phyloP scores from a whole-genome alignment of 2,888 invertebrate genomes.

The Zeuzera pyrina region DNA sequence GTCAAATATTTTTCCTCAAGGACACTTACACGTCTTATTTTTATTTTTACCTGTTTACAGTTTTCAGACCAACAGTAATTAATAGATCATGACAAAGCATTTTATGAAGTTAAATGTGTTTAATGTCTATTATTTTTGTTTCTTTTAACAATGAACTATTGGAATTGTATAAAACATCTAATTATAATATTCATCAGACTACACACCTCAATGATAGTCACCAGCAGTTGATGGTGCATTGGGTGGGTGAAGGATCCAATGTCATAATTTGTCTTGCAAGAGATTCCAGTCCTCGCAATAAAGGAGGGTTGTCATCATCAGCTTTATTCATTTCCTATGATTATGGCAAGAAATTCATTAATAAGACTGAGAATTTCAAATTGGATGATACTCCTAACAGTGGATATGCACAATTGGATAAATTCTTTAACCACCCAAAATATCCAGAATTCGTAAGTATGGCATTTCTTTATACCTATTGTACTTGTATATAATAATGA shows the following conservation, averaged over 20 bases:
- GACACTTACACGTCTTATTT: too few relatives aligned
- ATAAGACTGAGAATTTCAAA: slow-evolving; percentile 80
- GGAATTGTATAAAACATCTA: neutral
- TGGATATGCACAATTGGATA: slow-evolving; percentile 81
- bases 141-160: slow-evolving; percentile 3
- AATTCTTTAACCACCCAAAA: slow-evolving; percentile 88
- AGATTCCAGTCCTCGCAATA: slow-evolving; percentile 75
- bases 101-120: slow-evolving; percentile 5
- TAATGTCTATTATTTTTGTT: slow-evolving; percentile 3
- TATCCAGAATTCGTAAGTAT: slow-evolving; percentile 85
- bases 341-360: slow-evolving; percentile 85
- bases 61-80: too few relatives aligned
- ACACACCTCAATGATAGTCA: slow-evolving; percentile 87
- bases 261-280: slow-evolving; percentile 90
- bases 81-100: too few relatives aligned
- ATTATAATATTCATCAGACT: slow-evolving; percentile 69
- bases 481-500: too few relatives aligned
- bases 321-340: slow-evolving; percentile 89
- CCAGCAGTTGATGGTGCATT: slow-evolving; percentile 91
- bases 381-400: slow-evolving; percentile 63
- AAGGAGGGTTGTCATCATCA: slow-evolving; percentile 77
- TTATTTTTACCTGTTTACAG: too few relatives aligned
- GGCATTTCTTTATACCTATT: too few relatives aligned
- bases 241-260: slow-evolving; percentile 91
- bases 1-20: too few relatives aligned